Evolutionary conservation across 2,113 vertebrate species (phyloP).

Genomic region (Syngnathus floridae): DNA sequence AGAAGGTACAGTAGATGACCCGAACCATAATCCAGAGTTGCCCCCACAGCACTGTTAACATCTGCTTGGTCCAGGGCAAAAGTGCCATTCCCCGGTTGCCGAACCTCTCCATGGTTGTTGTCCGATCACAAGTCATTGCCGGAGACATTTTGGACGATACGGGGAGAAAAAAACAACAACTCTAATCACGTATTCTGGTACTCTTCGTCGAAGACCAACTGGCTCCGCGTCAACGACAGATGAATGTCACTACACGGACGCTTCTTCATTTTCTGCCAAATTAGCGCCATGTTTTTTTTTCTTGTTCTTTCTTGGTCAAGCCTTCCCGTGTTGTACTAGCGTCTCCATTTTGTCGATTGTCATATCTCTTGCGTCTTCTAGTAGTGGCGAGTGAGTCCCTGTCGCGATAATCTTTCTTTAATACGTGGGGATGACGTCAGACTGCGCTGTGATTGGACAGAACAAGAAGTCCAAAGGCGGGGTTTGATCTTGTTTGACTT

Average conservation of each 20-base stretch:
- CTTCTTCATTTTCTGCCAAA: conserved; percentile 55
- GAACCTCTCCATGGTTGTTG: conserved; percentile 57
- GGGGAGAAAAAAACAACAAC: too few relatives aligned
- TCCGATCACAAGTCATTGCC: conserved; percentile 23
- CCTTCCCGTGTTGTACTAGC: not conserved
- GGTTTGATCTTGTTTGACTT: too few relatives aligned
- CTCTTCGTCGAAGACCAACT: conserved; percentile 48
- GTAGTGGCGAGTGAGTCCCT: conserved; percentile 4
- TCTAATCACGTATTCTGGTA: conserved; percentile 70
- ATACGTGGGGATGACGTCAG: conserved; percentile 16
- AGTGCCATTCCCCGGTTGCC: conserved; percentile 60
- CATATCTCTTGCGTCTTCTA: not conserved
- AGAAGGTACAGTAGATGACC: conserved; percentile 70
- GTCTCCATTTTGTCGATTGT: conserved; percentile 48
- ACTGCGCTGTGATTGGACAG: conserved; percentile 21
- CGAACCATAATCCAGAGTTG: conserved; percentile 68
- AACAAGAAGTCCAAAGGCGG: not conserved
- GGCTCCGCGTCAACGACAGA: conserved; percentile 24
- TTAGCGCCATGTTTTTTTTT: conserved; percentile 24
- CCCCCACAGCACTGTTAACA: conserved; percentile 69
- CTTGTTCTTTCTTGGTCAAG: conserved; percentile 31
- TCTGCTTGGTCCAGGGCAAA: conserved; percentile 69
- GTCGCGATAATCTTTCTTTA: conserved; percentile 14
- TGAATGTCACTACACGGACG: conserved; percentile 29
- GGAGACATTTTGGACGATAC: conserved; percentile 50